These are phyloP conservation scores for Drosophila infuscata DNA, from an alignment of 2,888 invertebrate species.

Conservation along the genomic window DNA sequence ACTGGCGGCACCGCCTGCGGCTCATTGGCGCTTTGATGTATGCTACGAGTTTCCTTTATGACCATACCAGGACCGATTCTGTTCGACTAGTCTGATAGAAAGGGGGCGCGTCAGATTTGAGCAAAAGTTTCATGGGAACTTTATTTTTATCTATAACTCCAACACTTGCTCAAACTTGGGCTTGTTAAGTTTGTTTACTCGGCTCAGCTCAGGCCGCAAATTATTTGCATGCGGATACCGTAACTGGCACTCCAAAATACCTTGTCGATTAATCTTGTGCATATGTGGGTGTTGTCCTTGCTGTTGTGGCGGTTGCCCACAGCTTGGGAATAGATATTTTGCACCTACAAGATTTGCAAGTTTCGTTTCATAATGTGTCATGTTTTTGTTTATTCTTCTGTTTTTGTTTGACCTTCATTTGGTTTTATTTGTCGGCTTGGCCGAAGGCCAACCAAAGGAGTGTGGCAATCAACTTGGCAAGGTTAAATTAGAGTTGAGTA, in stretches of 20 bases:
- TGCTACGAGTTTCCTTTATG: conserved; percentile 41
- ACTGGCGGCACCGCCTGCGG: conserved; percentile 34
- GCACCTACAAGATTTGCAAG: conserved; percentile 54
- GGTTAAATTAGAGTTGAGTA: conserved; percentile 27
- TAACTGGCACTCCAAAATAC: conserved; percentile 13
- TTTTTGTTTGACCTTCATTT: conserved; percentile 19
- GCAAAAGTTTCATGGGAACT: conserved; percentile 56
- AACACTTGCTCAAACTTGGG: conserved; percentile 35
- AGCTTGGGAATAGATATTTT: conserved; percentile 53
- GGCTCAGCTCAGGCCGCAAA: conserved; percentile 63
- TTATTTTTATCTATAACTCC: conserved; percentile 32
- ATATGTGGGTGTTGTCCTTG: conserved; percentile 38
- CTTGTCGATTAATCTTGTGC: conserved; percentile 69
- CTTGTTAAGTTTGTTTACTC: conserved; percentile 53
- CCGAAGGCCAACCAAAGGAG: conserved; percentile 18
- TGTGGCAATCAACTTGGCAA: conserved; percentile 6
- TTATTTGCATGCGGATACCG: conserved; percentile 64
- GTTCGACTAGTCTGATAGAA: conserved; percentile 3
- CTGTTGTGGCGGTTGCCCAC: conserved; percentile 15
- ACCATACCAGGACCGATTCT: background rate
- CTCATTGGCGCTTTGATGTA: conserved; percentile 69
- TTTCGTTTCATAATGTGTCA: conserved; percentile 48
- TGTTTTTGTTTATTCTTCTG: conserved; percentile 24
- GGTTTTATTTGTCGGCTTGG: conserved; percentile 31
- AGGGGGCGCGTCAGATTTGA: conserved; percentile 39